These are phyloP conservation scores for Julus scanicus DNA, from an alignment of 2,888 invertebrate genomes.

Conservation along the genomic window DNA sequence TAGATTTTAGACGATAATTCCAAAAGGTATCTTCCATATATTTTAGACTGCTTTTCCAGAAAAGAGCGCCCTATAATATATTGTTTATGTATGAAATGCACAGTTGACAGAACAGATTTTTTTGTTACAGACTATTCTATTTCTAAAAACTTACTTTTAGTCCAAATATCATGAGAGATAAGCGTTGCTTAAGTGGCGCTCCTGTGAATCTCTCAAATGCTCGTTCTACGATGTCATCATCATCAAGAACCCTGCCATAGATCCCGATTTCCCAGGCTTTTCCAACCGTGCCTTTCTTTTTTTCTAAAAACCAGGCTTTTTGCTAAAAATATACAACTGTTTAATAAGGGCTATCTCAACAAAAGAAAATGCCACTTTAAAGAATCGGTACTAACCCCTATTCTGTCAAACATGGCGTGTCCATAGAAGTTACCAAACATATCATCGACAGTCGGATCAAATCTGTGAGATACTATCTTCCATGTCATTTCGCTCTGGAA, in stretches of 20 bases:
- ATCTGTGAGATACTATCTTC: conserved; percentile 31
- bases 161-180: neutral
- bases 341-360: neutral
- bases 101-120: neutral
- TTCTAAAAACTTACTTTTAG: neutral
- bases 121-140: neutral
- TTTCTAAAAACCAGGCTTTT: conserved; percentile 53
- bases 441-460: conserved; percentile 43
- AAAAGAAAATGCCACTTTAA: neutral
- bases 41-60: conserved; percentile 33
- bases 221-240: conserved; percentile 50
- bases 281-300: conserved; percentile 44
- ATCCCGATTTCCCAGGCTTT: conserved; percentile 52
- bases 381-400: neutral
- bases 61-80: neutral
- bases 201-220: conserved; percentile 38
- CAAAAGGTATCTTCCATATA: neutral
- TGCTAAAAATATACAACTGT: conserved; percentile 19
- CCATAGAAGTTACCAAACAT: neutral
- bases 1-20: neutral
- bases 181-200: neutral
- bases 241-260: conserved; percentile 52
- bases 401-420: neutral
- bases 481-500: neutral
- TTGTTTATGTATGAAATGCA: neutral